These are phyloP conservation scores for Chymomyza costata DNA, from an alignment of 1,140 invertebrate species.

Conservation along the genomic window DNA sequence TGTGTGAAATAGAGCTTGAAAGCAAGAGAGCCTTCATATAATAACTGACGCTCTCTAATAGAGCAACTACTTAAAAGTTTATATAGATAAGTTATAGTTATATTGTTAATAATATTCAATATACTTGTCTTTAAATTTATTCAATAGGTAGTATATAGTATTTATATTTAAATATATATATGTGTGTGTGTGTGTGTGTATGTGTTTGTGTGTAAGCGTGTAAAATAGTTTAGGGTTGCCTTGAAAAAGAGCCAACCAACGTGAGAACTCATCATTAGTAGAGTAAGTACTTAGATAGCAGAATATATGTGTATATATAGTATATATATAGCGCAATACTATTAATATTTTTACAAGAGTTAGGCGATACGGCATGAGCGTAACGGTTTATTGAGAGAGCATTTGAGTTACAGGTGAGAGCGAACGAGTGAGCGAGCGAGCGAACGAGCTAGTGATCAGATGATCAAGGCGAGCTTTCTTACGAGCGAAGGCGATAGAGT, in stretches of 20 bases:
- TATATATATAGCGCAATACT: neutral
- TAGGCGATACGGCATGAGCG: conserved; percentile 20
- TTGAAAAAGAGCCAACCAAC: no score
- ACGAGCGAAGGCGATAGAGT: conserved; percentile 12
- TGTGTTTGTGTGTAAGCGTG: conserved; percentile 6
- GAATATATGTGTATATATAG: no score
- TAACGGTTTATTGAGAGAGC: conserved; percentile 9
- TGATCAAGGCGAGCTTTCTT: conserved; percentile 12
- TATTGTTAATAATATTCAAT: no score
- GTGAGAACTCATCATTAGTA: no score
- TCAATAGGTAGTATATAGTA: conserved; percentile 1
- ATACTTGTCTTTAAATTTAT: no score
- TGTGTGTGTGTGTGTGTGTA: conserved; percentile 3
- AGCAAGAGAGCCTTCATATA: neutral
- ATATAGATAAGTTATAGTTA: no score
- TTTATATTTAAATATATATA: neutral
- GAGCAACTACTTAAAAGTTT: neutral
- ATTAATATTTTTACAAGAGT: neutral
- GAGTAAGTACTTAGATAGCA: no score
- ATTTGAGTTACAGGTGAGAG: conserved; percentile 4
- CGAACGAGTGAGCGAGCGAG: conserved; percentile 5
- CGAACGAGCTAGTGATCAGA: conserved; percentile 4
- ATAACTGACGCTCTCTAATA: conserved; percentile 1
- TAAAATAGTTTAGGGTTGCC: conserved; percentile 1
- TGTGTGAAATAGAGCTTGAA: neutral